These are phyloP conservation scores for Dermatemys mawii DNA, from an alignment of 2,113 vertebrate species.

Conservation along the genomic window DNA sequence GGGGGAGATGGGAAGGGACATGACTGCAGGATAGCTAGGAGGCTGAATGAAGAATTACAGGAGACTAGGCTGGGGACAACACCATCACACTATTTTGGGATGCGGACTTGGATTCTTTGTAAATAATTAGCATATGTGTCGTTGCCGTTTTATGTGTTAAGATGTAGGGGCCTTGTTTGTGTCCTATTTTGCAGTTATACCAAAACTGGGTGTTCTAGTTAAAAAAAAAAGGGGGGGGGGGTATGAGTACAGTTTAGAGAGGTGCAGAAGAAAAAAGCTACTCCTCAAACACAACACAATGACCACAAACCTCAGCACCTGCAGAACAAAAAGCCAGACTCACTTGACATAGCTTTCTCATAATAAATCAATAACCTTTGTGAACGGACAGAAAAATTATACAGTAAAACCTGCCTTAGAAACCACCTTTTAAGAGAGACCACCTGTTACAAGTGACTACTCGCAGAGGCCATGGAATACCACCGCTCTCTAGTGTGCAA, in stretches of 20 bases:
- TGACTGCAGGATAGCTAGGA: background rate
- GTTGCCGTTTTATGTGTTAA: background rate
- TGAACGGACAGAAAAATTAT: background rate
- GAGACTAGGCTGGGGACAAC: background rate
- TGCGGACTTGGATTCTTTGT: background rate
- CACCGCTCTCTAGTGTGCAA: too few relatives aligned
- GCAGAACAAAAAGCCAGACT: background rate
- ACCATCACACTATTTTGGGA: background rate
- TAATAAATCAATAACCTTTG: background rate
- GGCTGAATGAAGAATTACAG: background rate
- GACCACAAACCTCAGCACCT: background rate
- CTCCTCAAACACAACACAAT: background rate
- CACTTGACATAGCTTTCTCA: background rate
- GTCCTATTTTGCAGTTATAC: background rate
- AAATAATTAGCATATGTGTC: background rate
- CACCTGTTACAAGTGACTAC: too few relatives aligned
- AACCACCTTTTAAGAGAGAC: too few relatives aligned
- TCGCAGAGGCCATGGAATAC: too few relatives aligned
- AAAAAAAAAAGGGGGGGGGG: too few relatives aligned
- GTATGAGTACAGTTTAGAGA: background rate
- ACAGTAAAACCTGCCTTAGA: too few relatives aligned
- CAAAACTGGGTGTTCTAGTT: background rate
- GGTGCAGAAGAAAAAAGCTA: background rate
- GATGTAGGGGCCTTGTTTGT: background rate
- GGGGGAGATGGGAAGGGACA: background rate